Base-by-base conservation (phyloP, 2,888 invertebrate species). In the Nysson spinosus region DNA sequence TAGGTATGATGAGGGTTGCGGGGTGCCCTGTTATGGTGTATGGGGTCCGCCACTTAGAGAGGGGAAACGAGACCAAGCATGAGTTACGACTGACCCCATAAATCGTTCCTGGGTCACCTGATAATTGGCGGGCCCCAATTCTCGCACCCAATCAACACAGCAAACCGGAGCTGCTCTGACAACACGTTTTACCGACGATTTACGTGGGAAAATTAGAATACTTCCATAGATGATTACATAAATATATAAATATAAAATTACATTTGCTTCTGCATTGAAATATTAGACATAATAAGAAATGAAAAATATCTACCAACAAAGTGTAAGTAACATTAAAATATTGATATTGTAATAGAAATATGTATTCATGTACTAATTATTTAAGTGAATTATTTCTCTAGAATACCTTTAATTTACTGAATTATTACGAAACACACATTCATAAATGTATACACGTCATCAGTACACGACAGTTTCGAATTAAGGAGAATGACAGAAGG, bases 31-130 rank as follows among this genome's bases (percentile, higher is more conserved):
- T 77, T 79, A 73, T 72, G 78, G 74, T 76, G 79, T 72, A 77
- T 64, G 57, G 74, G 55, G 61, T 58, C 37, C 44, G 49, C 57
- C 57, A 37, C 52, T 26, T 35, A 50, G 30, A 55, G 57, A 62
- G 50, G 55, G 69, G 54, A 56, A 30, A 44, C 50, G 46, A 63
- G 44, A 63, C 56, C 58, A 67, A 56, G 70, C 64, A 54, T 80
- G 83, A 84, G 82, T 84, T 84, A 84, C 75, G 83, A 79, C 80
- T 77, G 84, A 84, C 83, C 84, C 83, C 83, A 84, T 84, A 84
- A 84, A 84, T 84, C 76, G 75, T 60, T 63, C 51, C 39, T 73
- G 66, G 84, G 82, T 84, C 82, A 82, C 72, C 69, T 50, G 71
- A 80, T 83, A 82, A 84, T 84, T 84, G 84, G 83, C 81, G 79